Percentiles rank a stretch among this genome's conserved stretches.
phyloP scores from a whole-genome alignment of 2,888 invertebrate genomes.

The Volucella inanis region DNA sequence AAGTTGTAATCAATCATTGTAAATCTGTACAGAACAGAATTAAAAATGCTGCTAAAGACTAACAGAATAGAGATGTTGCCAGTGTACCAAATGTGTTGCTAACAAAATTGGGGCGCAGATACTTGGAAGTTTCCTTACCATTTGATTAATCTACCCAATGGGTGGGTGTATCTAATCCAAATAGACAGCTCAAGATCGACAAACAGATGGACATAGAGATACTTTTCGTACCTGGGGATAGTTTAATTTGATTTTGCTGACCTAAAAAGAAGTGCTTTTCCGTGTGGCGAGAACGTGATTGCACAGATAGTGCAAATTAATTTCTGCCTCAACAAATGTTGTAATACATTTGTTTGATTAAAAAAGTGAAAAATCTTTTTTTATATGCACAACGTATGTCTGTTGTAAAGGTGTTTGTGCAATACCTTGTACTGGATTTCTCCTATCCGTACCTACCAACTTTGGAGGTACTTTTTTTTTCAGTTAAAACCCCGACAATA shows the following conservation, averaged over 20 bases:
- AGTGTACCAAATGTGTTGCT: constrained; percentile 35
- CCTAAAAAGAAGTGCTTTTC: constrained; percentile 29
- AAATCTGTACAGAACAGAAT: constrained; percentile 60
- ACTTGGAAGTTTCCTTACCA: not conserved
- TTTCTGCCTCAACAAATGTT: constrained; percentile 56
- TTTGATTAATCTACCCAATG: constrained; percentile 48
- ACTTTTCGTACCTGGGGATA: constrained; percentile 9
- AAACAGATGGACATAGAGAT: too few relatives aligned
- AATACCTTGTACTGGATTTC: constrained; percentile 40
- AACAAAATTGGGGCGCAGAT: constrained; percentile 25
- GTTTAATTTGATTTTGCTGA: constrained; percentile 66
- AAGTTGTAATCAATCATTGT: constrained; percentile 36
- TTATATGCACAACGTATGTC: not conserved
- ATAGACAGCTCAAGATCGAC: constrained; percentile 11
- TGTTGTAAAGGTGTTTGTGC: not conserved
- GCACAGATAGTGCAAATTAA: constrained; percentile 56
- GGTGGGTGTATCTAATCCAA: constrained; percentile 23
- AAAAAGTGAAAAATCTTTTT: constrained; percentile 26
- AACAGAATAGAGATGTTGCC: constrained; percentile 22
- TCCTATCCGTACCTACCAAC: constrained; percentile 1
- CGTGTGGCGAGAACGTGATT: not conserved
- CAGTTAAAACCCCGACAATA: constrained; percentile 1
- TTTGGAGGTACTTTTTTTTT: not conserved
- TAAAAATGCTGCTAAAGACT: constrained; percentile 17
- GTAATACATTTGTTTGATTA: constrained; percentile 73